Evolutionary conservation across 2,113 vertebrate species (phyloP), one percentile per base, ranked within the genome.

Genomic region (cattle (Bos taurus)): DNA sequence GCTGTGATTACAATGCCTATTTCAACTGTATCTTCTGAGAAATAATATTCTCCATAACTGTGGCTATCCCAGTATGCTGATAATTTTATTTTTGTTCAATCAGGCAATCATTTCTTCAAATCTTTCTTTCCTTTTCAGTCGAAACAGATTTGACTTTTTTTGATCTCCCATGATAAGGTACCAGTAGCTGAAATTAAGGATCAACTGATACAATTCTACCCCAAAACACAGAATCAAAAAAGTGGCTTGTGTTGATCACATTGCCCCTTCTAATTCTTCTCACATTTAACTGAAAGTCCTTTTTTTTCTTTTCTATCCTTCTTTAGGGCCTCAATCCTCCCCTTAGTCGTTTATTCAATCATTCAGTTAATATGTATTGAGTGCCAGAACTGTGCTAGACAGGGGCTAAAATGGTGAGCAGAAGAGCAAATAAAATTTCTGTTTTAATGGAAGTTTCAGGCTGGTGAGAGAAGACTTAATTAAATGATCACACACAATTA

Each of bases 401-500:
- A 15, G 26, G 17, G 23, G 86, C 87, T 59, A 78, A 80, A 89
- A 89, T 74, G 30, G 48, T 74, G 80, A 83, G 54, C 52, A 74
- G 46, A 94, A 78, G 25, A 78, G 50, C 77, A 97, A 93, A 92
- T 17, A 64, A 57, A 94, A 91, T 71, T 30, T 40, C 23, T 87
- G n/a, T n/a, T 84, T 86, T 97, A 92, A 74, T 90, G 56, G 60
- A 96, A 96, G 71, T 88, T 94, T 85, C 52, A 40, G 50, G 52
- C 56, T 82, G 71, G 56, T 60, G 93, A 94, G 67, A 91, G 71
- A 94, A 86, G 91, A 71, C 82, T 94, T 97, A 98, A 97, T 98
- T 97, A 98, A 98, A 74, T 7, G 54, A 97, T 96, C 93, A 96
- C 93, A 96, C 94, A 97, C 83, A 97, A 94, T 97, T 98, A 95